phyloP scores from a whole-genome alignment of 2,888 invertebrate genomes.

The Ptilodon capucinus region DNA sequence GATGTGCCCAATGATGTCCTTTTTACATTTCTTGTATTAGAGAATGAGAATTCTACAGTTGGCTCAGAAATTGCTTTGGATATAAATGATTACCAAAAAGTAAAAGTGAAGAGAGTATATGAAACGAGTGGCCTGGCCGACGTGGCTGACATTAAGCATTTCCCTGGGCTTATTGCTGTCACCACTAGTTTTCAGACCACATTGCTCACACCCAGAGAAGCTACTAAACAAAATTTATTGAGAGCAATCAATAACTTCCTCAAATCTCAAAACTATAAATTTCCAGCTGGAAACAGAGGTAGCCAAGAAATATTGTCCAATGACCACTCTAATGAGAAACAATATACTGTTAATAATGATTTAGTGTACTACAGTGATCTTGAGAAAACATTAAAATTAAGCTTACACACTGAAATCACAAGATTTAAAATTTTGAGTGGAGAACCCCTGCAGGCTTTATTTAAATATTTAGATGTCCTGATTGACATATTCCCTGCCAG shows the following conservation, averaged over 20 bases:
- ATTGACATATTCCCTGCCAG: slow-evolving; percentile 91
- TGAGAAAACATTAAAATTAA: slow-evolving; percentile 92
- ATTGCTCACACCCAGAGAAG: slow-evolving; percentile 61
- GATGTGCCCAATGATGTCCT: slow-evolving; percentile 71
- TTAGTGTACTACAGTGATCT: slow-evolving; percentile 93
- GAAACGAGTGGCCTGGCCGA: slow-evolving; percentile 80
- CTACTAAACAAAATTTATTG: slow-evolving; percentile 68
- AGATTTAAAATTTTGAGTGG: slow-evolving; percentile 86
- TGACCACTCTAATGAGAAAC: slow-evolving; percentile 41
- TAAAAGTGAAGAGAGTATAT: slow-evolving; percentile 83
- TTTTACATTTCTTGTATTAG: slow-evolving; percentile 86
- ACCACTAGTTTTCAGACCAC: slow-evolving; percentile 59
- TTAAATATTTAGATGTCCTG: slow-evolving; percentile 87
- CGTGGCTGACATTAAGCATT: slow-evolving; percentile 66
- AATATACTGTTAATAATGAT: slow-evolving; percentile 60
- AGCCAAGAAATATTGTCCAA: slow-evolving; percentile 34
- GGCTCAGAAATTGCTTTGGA: slow-evolving; percentile 88
- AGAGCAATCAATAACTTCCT: slow-evolving; percentile 80
- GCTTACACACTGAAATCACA: slow-evolving; percentile 92
- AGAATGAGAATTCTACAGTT: slow-evolving; percentile 82
- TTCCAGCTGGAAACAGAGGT: slow-evolving; percentile 50
- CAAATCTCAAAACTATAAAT: slow-evolving; percentile 69
- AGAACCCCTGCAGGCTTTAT: slow-evolving; percentile 87
- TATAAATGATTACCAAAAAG: slow-evolving; percentile 79
- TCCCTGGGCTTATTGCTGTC: slow-evolving; percentile 82